Evolutionary conservation across 1,140 invertebrate genomes (phyloP).

Genomic region (Hestina assimilis): DNA sequence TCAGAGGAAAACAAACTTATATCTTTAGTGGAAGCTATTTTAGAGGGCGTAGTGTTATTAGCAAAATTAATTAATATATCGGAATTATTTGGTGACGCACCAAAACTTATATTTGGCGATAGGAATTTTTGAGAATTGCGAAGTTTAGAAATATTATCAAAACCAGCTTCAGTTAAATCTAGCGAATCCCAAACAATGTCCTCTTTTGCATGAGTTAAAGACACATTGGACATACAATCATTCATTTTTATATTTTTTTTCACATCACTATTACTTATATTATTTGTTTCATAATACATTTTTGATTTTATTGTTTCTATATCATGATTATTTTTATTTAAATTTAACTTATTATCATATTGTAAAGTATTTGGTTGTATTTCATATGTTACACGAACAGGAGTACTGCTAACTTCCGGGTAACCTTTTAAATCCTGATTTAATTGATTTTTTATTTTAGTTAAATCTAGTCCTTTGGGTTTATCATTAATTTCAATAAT

Average conservation of each 20-base stretch:
- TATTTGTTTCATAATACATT: neutral
- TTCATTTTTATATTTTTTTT: neutral
- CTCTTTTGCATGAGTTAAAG: slow-evolving; percentile 29
- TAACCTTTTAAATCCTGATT: neutral
- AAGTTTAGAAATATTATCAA: slow-evolving; percentile 53
- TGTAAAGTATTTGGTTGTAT: neutral
- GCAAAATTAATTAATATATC: slow-evolving; percentile 8
- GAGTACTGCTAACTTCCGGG: neutral
- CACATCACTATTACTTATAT: neutral
- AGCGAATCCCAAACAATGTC: slow-evolving; percentile 59
- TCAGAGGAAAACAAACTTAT: slow-evolving; percentile 67
- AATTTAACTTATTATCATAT: neutral
- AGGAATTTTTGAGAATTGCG: slow-evolving; percentile 36
- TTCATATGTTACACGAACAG: neutral
- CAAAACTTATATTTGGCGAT: slow-evolving; percentile 64
- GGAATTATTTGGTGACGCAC: slow-evolving; percentile 36
- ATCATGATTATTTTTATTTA: neutral
- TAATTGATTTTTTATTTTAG: neutral
- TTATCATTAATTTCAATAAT: neutral
- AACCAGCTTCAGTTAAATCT: slow-evolving; percentile 44
- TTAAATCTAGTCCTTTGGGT: neutral
- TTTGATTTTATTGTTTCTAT: neutral
- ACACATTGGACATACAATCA: neutral
- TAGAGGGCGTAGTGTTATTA: slow-evolving; percentile 29
- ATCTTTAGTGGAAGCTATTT: slow-evolving; percentile 45